These are phyloP conservation scores for Aelia acuminata DNA, from an alignment of 2,888 invertebrate genomes.

Conservation along the genomic window DNA sequence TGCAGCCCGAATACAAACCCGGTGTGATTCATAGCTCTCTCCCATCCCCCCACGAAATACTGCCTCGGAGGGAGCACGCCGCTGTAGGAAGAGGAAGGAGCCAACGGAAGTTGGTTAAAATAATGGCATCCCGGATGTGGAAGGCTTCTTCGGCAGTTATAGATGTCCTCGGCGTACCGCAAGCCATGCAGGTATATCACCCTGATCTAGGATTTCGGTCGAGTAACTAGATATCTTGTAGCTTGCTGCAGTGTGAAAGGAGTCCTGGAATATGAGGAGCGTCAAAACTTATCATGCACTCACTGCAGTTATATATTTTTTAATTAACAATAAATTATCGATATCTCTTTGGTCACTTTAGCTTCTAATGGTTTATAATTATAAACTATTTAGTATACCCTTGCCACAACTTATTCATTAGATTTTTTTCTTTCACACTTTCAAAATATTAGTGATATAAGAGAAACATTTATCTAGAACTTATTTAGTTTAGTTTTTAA, in stretches of 20 bases:
- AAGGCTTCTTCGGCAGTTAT: conserved; percentile 41
- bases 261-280: background rate
- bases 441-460: too few species aligned
- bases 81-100: conserved; percentile 12
- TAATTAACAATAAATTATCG: too few species aligned
- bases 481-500: too few species aligned
- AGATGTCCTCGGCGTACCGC: conserved; percentile 19
- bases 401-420: too few species aligned
- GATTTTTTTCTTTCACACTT: too few species aligned
- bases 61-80: conserved; percentile 21
- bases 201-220: background rate
- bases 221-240: background rate
- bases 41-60: background rate
- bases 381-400: too few species aligned
- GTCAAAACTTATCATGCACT: background rate
- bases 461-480: too few species aligned
- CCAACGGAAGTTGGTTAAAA: conserved; percentile 15
- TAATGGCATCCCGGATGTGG: conserved; percentile 34
- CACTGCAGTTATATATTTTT: too few species aligned
- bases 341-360: too few species aligned
- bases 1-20: background rate
- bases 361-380: too few species aligned
- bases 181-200: background rate
- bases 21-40: background rate
- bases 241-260: background rate